Percentiles rank a stretch among this genome's conserved stretches.
These are phyloP conservation scores for Philypnodon macrostomus DNA, from an alignment of 2,797 vertebrate genomes.

Conservation along the genomic window DNA sequence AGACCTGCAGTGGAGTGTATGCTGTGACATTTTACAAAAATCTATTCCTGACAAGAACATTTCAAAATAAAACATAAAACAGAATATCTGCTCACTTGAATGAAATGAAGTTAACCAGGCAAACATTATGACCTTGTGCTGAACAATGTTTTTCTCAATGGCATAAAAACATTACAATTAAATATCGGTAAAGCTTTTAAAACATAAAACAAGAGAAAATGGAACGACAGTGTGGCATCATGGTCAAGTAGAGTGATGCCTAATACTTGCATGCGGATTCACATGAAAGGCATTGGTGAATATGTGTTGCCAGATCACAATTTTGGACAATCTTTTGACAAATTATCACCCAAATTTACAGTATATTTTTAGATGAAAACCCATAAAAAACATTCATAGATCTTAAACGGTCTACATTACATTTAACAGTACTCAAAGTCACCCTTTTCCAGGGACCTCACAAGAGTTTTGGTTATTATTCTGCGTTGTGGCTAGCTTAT, in stretches of 20 bases:
- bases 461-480: slow-evolving; percentile 76
- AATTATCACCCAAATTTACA: slow-evolving; percentile 29
- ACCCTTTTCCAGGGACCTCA: slow-evolving; percentile 69
- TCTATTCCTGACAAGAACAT: slow-evolving; percentile 58
- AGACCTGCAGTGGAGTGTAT: slow-evolving; percentile 64
- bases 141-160: slow-evolving; percentile 29
- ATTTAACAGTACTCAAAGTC: slow-evolving; percentile 43
- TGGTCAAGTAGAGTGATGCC: slow-evolving; percentile 53
- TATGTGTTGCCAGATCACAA: slow-evolving; percentile 30
- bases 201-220: slow-evolving; percentile 33
- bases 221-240: slow-evolving; percentile 43
- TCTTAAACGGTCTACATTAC: slow-evolving; percentile 49
- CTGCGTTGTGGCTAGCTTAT: slow-evolving; percentile 76
- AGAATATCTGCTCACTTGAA: slow-evolving; percentile 44
- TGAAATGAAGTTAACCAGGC: slow-evolving; percentile 32
- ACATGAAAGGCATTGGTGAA: slow-evolving; percentile 15
- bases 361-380: slow-evolving; percentile 38
- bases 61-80: slow-evolving; percentile 55
- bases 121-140: slow-evolving; percentile 34
- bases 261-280: slow-evolving; percentile 22
- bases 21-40: slow-evolving; percentile 55
- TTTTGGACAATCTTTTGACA: slow-evolving; percentile 15
- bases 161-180: slow-evolving; percentile 28
- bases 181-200: slow-evolving; percentile 43
- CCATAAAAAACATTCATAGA: slow-evolving; percentile 29